Evolutionary conservation across 30 jellyfish, hydroid and myxozoan species (phyloP).

Genomic region (Cassiopea andromeda): DNA sequence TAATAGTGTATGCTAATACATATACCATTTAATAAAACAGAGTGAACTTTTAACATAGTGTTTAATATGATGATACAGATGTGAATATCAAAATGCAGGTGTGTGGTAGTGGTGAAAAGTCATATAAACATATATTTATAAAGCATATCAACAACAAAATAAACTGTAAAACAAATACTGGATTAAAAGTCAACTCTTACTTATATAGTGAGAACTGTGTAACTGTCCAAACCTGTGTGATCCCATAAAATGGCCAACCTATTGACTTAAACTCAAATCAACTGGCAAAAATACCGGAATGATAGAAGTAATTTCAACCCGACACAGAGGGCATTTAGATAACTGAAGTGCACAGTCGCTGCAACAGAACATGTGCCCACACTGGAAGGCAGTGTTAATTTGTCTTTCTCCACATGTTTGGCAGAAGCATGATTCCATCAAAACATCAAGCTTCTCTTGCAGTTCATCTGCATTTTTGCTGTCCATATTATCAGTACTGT

Average conservation of each 20-base stretch:
- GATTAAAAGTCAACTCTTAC: background rate
- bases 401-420: constrained; percentile 83
- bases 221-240: background rate
- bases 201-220: background rate
- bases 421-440: constrained; percentile 82
- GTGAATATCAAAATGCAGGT: background rate
- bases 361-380: constrained; percentile 96
- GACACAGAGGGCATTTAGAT: constrained; percentile 87
- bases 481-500: background rate
- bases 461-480: constrained; percentile 5
- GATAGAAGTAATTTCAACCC: constrained; percentile 59
- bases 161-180: background rate
- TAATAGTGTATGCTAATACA: no score
- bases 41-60: background rate
- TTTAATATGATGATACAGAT: background rate
- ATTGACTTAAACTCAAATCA: constrained; percentile 42
- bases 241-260: background rate
- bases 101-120: background rate
- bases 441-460: constrained; percentile 54
- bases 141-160: background rate
- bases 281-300: constrained; percentile 83
- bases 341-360: constrained; percentile 59
- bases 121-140: background rate
- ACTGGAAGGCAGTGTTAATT: constrained; percentile 84
- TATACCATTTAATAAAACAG: no score